Evolutionary conservation across 2,888 invertebrate species (phyloP), one percentile per base, ranked within the genome.

Genomic region (Geophilus truncorum): DNA sequence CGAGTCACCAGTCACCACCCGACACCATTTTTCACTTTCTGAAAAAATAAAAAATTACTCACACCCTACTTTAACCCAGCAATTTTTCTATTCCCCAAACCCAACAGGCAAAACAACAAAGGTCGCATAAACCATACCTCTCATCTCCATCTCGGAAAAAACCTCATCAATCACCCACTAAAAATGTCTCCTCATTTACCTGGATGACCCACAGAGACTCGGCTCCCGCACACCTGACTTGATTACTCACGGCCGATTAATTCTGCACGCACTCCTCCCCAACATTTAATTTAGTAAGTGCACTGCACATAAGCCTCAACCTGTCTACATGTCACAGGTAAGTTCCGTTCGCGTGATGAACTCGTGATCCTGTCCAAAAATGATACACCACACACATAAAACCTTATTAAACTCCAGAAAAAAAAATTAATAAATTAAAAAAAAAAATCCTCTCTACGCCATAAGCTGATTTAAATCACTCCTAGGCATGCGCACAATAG

Each of bases 151-250:
- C n/a, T n/a, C n/a, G n/a, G n/a, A 57, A 57, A 57, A 57, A 57
- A 57, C 18, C 57, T 57, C 57, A 57, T 57, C 57, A 57, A 57
- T 57, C 57, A 57, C 57, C 9, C 21, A 21, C 9, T 21, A 57
- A 57, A 57, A 57, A 57, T 57, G 57, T 57, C 57, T 57, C 57
- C 57, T 57, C 57, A 57, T 57, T 23, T 57, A 57, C 57, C 57
- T 57, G 57, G 57, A 4, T 57, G 57, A 57, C 57, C 57, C 57
- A 57, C 18, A 57, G 57, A 57, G 57, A 57, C 57, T 57, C 57
- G 15, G 21, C n/a, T 21, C 21, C 9, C 57, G 57, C 57, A 9
- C 57, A 57, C 57, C 57, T 57, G 57, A 18, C 57, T 23, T 57
- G 57, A 57, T 57, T 57, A 57, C 57, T 57, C 5, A 57, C 57